Percentiles rank a stretch among this genome's conserved stretches.
Conservation (phyloP, 2,113 vertebrate species). For the Oreamnos americanus region DNA sequence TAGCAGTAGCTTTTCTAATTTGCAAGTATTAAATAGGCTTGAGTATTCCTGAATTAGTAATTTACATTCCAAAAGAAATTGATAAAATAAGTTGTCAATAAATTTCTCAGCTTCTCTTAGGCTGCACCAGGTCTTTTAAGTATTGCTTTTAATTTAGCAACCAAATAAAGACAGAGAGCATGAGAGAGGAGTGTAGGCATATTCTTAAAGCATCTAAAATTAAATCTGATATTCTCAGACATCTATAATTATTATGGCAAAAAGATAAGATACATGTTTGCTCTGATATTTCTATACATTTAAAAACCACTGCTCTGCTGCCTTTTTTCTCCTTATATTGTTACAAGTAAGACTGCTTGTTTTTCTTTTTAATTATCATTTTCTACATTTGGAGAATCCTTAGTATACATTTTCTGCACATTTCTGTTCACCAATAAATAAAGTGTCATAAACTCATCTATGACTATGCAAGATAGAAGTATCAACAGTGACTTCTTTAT, state of each 20-base stretch:
- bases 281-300: not conserved
- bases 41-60: slow-evolving; percentile 26
- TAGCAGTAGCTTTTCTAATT: slow-evolving; percentile 17
- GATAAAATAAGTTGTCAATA: not conserved
- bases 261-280: not conserved
- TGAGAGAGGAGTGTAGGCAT: not conserved
- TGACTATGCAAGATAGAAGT: not conserved
- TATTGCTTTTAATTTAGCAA: not conserved
- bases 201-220: not conserved
- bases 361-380: not conserved
- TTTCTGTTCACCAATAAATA: not conserved
- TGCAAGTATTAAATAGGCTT: not conserved
- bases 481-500: not conserved
- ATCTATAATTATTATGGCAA: not conserved
- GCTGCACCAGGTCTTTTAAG: not conserved
- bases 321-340: not conserved
- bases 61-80: slow-evolving; percentile 25
- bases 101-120: not conserved
- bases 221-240: not conserved
- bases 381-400: not conserved
- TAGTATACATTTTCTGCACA: not conserved
- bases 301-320: not conserved
- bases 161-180: not conserved
- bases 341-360: not conserved
- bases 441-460: not conserved